A percentile compares a stretch with the other conserved stretches of the same genome.
These are phyloP conservation scores for Halictus rubicundus DNA, from an alignment of 1,140 invertebrate genomes.

Conservation along the genomic window DNA sequence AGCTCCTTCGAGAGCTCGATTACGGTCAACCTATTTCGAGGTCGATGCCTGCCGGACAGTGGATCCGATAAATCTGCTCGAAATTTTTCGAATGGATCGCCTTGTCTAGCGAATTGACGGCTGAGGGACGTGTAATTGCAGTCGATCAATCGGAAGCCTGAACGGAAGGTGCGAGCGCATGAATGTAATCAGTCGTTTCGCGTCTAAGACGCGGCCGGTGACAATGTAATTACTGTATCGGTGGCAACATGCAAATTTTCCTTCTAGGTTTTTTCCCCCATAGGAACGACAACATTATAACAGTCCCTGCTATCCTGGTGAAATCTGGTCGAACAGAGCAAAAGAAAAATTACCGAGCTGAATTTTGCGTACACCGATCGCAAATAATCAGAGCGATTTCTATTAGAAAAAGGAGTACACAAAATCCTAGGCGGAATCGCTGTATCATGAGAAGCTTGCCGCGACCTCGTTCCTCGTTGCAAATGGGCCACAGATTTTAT, in stretches of 20 bases:
- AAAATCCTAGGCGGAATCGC: neutral
- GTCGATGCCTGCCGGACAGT: neutral
- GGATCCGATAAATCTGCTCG: neutral
- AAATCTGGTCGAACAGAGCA: no score
- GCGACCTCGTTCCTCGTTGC: neutral
- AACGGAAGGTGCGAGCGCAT: neutral
- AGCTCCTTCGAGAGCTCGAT: constrained; percentile 5
- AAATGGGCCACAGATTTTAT: neutral
- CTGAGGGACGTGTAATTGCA: neutral
- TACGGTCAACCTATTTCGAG: constrained; percentile 6
- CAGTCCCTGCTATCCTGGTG: no score
- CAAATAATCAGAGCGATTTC: no score
- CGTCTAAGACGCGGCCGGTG: neutral
- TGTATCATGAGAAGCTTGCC: no score
- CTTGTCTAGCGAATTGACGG: neutral
- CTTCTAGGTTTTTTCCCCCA: no score
- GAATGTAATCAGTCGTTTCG: neutral
- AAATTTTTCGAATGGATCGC: constrained; percentile 2
- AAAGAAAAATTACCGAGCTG: no score
- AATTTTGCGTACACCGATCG: no score
- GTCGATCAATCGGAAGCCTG: neutral
- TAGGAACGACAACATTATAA: no score
- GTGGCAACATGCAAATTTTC: neutral
- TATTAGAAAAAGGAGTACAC: no score
- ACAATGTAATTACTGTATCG: neutral